phyloP scores from a whole-genome alignment of 2,113 vertebrate genomes.

The Callaeas wilsoni region DNA sequence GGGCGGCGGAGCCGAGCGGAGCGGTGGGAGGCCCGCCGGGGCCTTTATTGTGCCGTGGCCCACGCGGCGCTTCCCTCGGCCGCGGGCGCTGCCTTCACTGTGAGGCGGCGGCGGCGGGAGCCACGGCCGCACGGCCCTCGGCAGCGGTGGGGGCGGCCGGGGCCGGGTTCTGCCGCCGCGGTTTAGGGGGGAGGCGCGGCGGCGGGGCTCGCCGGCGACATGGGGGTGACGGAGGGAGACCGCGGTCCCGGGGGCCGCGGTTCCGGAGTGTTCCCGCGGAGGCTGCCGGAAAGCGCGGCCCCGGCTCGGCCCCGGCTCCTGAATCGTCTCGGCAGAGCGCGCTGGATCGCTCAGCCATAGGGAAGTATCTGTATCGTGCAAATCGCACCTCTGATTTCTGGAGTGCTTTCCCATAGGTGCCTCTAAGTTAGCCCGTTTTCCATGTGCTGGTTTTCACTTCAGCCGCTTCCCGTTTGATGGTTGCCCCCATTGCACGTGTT shows the following conservation, averaged over 20 bases:
- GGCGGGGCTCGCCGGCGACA: rapidly evolving
- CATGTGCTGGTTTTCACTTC: rapidly evolving
- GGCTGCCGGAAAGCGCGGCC: background rate
- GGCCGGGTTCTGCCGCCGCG: background rate
- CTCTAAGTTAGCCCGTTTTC: rapidly evolving
- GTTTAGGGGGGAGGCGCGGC: too few species aligned
- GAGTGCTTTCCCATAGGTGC: rapidly evolving
- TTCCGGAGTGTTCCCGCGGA: too few species aligned
- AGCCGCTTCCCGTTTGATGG: rapidly evolving
- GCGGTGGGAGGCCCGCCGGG: background rate
- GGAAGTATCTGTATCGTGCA: rapidly evolving
- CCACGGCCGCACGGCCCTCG: rapidly evolving
- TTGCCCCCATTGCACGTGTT: background rate
- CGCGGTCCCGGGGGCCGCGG: background rate
- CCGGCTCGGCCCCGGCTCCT: too few species aligned
- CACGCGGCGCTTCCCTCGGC: too few species aligned
- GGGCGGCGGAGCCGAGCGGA: background rate
- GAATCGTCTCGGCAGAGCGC: rapidly evolving
- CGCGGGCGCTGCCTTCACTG: background rate
- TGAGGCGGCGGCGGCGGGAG: background rate
- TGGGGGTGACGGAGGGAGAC: too few species aligned
- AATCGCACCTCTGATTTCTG: rapidly evolving
- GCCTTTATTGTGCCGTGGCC: too few species aligned
- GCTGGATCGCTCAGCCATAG: rapidly evolving
- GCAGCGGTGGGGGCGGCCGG: rapidly evolving